Evolutionary conservation across 2,113 vertebrate species (phyloP).

Genomic region (Phasianus colchicus): DNA sequence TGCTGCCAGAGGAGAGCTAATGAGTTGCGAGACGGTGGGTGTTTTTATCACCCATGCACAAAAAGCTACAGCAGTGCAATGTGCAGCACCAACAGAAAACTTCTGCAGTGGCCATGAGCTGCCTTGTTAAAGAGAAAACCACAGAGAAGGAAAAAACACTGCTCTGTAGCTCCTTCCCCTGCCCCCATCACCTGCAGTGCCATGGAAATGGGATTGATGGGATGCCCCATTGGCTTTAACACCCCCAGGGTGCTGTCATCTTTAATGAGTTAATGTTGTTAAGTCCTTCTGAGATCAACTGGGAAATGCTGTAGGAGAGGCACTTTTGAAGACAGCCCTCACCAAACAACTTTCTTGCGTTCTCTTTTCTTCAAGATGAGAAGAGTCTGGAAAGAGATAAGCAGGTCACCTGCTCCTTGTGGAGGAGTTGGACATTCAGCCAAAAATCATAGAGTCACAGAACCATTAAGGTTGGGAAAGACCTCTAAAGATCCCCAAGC

Average conservation of each 20-base stretch:
- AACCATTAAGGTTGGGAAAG: too few relatives aligned
- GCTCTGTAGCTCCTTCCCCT: not conserved
- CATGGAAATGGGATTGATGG: slow-evolving; percentile 45
- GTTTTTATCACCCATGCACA: not conserved
- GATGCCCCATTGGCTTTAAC: not conserved
- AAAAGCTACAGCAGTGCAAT: not conserved
- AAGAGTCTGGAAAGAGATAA: not conserved
- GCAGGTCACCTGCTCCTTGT: too few relatives aligned
- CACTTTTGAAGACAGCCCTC: not conserved
- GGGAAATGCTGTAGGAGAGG: not conserved
- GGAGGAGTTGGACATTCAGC: too few relatives aligned
- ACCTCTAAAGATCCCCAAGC: too few relatives aligned
- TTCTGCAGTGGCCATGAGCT: not conserved
- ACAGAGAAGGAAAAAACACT: not conserved
- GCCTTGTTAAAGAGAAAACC: not conserved
- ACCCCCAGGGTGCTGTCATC: not conserved
- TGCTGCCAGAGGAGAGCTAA: slow-evolving; percentile 44
- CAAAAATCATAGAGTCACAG: too few relatives aligned
- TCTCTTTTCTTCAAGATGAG: not conserved
- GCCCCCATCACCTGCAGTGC: not conserved
- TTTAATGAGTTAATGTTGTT: not conserved
- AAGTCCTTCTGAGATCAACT: not conserved
- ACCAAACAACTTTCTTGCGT: not conserved
- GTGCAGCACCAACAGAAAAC: not conserved
- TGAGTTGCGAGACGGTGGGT: slow-evolving; percentile 5